Conservation (phyloP, 2,113 vertebrate species). For the Cebidichthys violaceus region DNA sequence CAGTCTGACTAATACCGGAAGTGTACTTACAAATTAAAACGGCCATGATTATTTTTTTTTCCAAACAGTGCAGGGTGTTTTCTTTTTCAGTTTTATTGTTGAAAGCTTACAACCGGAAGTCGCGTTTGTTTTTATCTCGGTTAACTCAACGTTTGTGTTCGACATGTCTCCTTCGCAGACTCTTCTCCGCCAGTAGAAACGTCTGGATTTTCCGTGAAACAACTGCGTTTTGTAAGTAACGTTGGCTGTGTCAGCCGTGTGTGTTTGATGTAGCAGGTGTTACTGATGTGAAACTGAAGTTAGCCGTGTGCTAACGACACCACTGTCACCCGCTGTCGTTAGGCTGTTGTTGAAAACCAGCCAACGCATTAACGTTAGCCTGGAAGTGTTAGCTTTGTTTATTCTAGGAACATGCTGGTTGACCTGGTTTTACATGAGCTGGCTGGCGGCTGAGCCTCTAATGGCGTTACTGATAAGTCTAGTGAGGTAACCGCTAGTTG, state of each 20-base stretch:
- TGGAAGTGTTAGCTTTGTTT: constrained; percentile 28
- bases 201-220: constrained; percentile 35
- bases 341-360: constrained; percentile 3
- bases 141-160: constrained; percentile 23
- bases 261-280: fast-evolving
- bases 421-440: constrained; percentile 56
- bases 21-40: constrained; percentile 25
- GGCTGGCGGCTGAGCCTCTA: constrained; percentile 15
- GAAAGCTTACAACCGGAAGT: constrained; percentile 32
- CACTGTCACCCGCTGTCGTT: constrained; percentile 18
- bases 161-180: constrained; percentile 65
- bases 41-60: neutral
- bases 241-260: neutral
- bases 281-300: neutral
- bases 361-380: constrained; percentile 4
- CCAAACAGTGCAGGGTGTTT: neutral
- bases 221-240: constrained; percentile 59
- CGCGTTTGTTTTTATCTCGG: fast-evolving
- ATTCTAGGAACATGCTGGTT: constrained; percentile 14
- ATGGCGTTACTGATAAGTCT: neutral
- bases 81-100: constrained; percentile 13
- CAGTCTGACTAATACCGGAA: neutral
- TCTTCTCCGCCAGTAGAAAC: constrained; percentile 50
- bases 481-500: neutral
- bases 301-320: neutral